Evolutionary conservation across 2,113 vertebrate genomes (phyloP).

Genomic region (Spea multiplicata): DNA sequence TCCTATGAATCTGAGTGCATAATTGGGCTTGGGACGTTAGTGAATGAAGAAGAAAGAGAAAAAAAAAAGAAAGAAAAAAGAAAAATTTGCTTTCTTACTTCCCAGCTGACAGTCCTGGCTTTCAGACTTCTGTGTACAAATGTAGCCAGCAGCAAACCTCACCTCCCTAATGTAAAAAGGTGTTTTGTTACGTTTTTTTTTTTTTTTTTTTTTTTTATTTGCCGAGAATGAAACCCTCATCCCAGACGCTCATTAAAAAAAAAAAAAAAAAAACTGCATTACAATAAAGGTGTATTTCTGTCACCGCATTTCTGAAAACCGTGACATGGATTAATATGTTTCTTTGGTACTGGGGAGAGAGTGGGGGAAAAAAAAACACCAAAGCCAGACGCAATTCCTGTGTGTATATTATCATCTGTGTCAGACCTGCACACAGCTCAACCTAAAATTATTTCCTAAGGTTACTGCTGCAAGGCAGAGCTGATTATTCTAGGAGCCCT

Average conservation of each 20-base stretch:
- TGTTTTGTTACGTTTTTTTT: slow-evolving; percentile 79
- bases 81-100: slow-evolving; percentile 76
- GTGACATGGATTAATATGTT: slow-evolving; percentile 89
- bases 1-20: slow-evolving; percentile 95
- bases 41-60: slow-evolving; percentile 47
- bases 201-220: slow-evolving; percentile 53
- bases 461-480: slow-evolving; percentile 80
- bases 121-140: slow-evolving; percentile 83
- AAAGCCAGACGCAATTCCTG: slow-evolving; percentile 76
- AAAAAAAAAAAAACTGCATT: slow-evolving; percentile 61
- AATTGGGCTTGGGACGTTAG: slow-evolving; percentile 92
- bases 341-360: slow-evolving; percentile 74
- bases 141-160: slow-evolving; percentile 84
- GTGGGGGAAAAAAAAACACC: slow-evolving; percentile 3
- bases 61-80: not conserved
- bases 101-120: slow-evolving; percentile 82
- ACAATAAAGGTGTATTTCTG: slow-evolving; percentile 83
- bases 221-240: slow-evolving; percentile 72
- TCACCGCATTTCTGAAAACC: slow-evolving; percentile 82
- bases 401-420: slow-evolving; percentile 91
- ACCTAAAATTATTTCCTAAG: slow-evolving; percentile 81
- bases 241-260: slow-evolving; percentile 76
- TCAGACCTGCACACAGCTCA: slow-evolving; percentile 73
- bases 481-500: slow-evolving; percentile 65
- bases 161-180: slow-evolving; percentile 81